phyloP scores from a whole-genome alignment of 2,113 vertebrate species.

The Tyrannus savana region DNA sequence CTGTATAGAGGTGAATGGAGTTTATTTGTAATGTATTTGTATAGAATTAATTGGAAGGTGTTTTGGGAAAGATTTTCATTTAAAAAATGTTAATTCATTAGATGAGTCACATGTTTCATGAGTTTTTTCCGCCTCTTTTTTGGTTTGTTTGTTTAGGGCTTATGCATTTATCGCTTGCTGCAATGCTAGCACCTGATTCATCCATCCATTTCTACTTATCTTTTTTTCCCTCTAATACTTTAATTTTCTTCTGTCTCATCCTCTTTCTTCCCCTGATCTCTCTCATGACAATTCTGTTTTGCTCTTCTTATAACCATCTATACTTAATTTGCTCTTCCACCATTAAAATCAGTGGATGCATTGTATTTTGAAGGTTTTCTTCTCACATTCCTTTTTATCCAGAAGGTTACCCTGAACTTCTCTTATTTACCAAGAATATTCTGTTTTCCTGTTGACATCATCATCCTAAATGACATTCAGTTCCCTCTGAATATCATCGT shows the following conservation, averaged over 20 bases:
- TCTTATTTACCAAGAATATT: background rate
- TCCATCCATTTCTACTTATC: background rate
- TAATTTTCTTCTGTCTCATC: background rate
- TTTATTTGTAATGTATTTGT: background rate
- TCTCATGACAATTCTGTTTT: background rate
- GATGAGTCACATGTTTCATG: background rate
- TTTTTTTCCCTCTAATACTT: background rate
- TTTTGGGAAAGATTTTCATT: background rate
- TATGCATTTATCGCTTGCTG: background rate
- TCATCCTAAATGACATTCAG: background rate
- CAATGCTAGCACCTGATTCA: background rate
- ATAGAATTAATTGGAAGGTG: background rate
- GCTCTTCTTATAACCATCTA: background rate
- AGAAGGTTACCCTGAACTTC: background rate
- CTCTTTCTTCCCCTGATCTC: background rate
- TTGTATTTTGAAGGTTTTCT: background rate
- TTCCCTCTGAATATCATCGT: background rate
- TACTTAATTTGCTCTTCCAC: background rate
- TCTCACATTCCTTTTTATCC: background rate
- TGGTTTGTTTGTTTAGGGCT: too few relatives aligned
- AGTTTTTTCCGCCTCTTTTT: accelerated
- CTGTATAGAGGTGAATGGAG: accelerated
- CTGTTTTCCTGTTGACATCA: background rate
- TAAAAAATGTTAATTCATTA: background rate
- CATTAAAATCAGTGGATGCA: background rate